These are phyloP conservation scores for Diabrotica balteata DNA, from an alignment of 2,888 invertebrate species.

Conservation along the genomic window DNA sequence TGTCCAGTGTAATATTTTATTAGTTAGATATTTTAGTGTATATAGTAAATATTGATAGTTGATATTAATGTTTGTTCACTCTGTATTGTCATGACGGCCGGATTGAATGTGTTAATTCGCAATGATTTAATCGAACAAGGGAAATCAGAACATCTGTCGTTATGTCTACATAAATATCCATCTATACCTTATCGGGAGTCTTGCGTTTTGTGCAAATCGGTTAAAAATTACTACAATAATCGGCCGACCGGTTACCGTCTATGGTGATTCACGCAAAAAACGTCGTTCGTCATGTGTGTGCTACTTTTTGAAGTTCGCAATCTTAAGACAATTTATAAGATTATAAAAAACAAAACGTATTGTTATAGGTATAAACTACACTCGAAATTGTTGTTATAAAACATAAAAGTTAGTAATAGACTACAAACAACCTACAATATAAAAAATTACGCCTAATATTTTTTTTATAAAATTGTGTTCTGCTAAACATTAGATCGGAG, in stretches of 20 bases:
- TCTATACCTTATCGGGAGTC: slow-evolving; percentile 25
- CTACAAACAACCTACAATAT: too few species aligned
- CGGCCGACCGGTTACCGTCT: slow-evolving; percentile 24
- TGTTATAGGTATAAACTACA: too few species aligned
- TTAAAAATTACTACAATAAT: slow-evolving; percentile 27
- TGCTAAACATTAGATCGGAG: too few species aligned
- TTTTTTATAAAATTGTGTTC: too few species aligned
- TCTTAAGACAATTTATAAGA: too few species aligned
- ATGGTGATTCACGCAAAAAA: slow-evolving; percentile 28
- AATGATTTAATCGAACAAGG: slow-evolving; percentile 21
- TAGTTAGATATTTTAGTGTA: too few species aligned
- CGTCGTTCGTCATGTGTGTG: slow-evolving; percentile 33
- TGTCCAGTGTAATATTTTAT: too few species aligned
- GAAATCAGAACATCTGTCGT: slow-evolving; percentile 30
- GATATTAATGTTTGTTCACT: not conserved
- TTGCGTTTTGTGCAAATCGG: slow-evolving; percentile 17
- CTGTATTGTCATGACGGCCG: not conserved
- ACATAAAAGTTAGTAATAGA: too few species aligned
- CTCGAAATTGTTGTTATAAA: too few species aligned
- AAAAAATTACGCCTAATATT: too few species aligned
- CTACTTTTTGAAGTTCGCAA: slow-evolving; percentile 24
- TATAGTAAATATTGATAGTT: too few species aligned
- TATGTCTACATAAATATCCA: slow-evolving; percentile 8
- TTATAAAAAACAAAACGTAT: too few species aligned
- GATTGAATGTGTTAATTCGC: slow-evolving; percentile 9